phyloP scores from a whole-genome alignment of 2,113 vertebrate genomes.

The Labrus mixtus region DNA sequence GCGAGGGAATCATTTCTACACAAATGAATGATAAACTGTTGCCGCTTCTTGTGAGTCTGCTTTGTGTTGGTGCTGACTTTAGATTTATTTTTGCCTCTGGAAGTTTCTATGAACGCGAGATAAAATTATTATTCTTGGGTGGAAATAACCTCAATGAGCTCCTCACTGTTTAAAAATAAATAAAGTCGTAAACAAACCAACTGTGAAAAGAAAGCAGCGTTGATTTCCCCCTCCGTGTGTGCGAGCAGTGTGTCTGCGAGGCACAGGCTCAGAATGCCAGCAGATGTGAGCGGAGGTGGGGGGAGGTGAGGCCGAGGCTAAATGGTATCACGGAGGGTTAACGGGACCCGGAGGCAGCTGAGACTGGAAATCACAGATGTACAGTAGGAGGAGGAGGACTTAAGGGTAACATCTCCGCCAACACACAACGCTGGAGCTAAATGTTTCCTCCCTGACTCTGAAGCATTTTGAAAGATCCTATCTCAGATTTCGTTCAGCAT shows the following conservation, averaged over 20 bases:
- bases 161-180: background rate
- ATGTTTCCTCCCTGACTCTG: background rate
- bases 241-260: slow-evolving; percentile 14
- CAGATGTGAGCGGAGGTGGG: slow-evolving; percentile 11
- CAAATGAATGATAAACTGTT: background rate
- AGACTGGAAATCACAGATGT: slow-evolving; percentile 20
- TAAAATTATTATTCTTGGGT: background rate
- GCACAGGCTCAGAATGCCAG: slow-evolving; percentile 19
- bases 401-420: slow-evolving; percentile 19
- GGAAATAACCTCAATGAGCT: background rate
- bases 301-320: slow-evolving; percentile 37
- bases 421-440: background rate
- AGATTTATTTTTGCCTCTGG: background rate
- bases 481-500: background rate
- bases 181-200: slow-evolving; percentile 2
- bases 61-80: slow-evolving; percentile 6
- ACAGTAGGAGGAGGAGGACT: slow-evolving; percentile 5
- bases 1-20: background rate
- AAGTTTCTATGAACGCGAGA: background rate
- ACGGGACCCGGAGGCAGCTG: slow-evolving; percentile 28
- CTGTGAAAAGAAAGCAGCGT: background rate
- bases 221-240: background rate
- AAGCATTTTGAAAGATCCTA: background rate
- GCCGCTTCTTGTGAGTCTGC: background rate
- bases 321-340: slow-evolving; percentile 53